Conservation (phyloP, 2,797 vertebrate species). For the Rhinatrema bivittatum region DNA sequence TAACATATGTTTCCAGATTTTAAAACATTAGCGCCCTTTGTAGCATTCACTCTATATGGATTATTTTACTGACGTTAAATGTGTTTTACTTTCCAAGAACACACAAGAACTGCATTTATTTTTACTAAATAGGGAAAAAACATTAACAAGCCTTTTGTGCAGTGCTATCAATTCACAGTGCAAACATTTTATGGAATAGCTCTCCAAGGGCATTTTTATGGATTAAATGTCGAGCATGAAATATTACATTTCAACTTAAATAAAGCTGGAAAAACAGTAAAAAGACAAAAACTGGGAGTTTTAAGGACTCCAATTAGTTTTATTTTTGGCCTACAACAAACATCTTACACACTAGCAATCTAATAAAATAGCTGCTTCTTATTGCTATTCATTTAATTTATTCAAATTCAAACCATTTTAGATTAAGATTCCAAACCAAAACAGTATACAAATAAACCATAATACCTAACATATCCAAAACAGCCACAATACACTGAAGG, state of each 20-base stretch:
- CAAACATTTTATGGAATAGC: slow-evolving; percentile 36
- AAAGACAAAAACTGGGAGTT: slow-evolving; percentile 34
- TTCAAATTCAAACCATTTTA: too few relatives aligned
- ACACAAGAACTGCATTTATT: background rate
- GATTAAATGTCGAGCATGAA: slow-evolving; percentile 60
- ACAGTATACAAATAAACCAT: too few relatives aligned
- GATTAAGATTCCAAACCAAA: too few relatives aligned
- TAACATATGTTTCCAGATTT: too few relatives aligned
- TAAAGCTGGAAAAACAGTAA: slow-evolving; percentile 31
- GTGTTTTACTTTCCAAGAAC: too few relatives aligned
- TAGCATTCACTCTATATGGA: too few relatives aligned
- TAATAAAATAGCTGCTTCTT: slow-evolving; percentile 6
- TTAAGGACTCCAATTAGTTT: slow-evolving; percentile 28
- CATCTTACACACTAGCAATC: background rate
- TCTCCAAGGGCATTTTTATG: slow-evolving; percentile 49
- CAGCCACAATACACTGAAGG: too few relatives aligned
- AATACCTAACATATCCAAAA: too few relatives aligned
- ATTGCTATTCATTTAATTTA: too few relatives aligned
- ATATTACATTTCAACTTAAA: slow-evolving; percentile 43
- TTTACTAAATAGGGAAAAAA: slow-evolving; percentile 1
- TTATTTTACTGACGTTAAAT: too few relatives aligned
- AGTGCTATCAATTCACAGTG: background rate
- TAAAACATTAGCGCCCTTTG: too few relatives aligned
- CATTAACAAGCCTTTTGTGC: background rate
- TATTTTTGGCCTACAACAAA: slow-evolving; percentile 5